A percentile compares a stretch with the other conserved stretches of the same genome.
These are phyloP conservation scores for Eumerus sabulonum DNA, from an alignment of 2,888 invertebrate species.

Conservation along the genomic window DNA sequence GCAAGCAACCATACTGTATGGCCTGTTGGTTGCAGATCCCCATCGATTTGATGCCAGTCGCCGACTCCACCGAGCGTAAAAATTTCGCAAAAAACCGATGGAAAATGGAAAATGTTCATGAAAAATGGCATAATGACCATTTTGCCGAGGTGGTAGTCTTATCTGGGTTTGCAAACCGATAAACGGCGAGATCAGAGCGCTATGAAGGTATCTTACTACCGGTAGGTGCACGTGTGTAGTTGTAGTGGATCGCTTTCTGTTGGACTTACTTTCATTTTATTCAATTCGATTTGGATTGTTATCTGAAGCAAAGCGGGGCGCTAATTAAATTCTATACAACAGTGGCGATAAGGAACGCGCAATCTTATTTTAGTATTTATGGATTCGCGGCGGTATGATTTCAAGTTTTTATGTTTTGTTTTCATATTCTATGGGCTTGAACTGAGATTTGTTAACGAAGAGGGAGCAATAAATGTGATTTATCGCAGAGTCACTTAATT, in stretches of 20 bases:
- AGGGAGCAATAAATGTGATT: too few species aligned
- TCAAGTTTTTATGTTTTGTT: too few species aligned
- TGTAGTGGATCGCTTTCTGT: constrained; percentile 31
- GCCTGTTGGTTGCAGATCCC: constrained; percentile 39
- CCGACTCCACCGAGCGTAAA: constrained; percentile 58
- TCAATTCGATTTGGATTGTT: constrained; percentile 39
- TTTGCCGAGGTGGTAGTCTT: constrained; percentile 16
- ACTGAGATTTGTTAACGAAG: too few species aligned
- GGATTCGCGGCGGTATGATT: not conserved
- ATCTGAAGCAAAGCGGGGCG: constrained; percentile 35
- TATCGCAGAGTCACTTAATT: too few species aligned
- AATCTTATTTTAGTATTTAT: constrained; percentile 4
- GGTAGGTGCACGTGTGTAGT: constrained; percentile 48
- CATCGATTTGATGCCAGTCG: constrained; percentile 23
- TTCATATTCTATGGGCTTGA: too few species aligned
- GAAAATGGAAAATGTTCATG: constrained; percentile 45
- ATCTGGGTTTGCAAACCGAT: constrained; percentile 56
- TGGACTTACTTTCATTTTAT: constrained; percentile 45
- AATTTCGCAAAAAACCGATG: constrained; percentile 50
- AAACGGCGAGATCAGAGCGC: constrained; percentile 41
- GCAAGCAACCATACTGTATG: constrained; percentile 37
- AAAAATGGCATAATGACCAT: constrained; percentile 50
- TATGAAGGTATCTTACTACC: not conserved
- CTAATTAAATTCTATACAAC: constrained; percentile 44
- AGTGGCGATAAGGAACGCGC: constrained; percentile 36